phyloP scores from a whole-genome alignment of 1,140 invertebrate genomes.

The Pectinophora gossypiella region DNA sequence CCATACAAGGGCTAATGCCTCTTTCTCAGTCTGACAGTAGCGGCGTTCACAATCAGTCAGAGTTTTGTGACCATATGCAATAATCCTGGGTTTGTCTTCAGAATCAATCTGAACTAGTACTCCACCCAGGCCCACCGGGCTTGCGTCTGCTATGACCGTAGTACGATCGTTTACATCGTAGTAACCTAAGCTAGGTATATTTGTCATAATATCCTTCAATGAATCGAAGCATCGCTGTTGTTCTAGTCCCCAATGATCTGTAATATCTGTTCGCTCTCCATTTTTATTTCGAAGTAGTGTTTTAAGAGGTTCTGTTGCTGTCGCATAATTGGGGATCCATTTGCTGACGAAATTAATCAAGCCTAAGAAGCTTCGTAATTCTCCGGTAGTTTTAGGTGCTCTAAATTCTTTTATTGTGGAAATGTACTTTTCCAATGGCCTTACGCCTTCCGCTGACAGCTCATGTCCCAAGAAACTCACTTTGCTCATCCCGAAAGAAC shows the following conservation, averaged over 20 bases:
- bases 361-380: conserved; percentile 18
- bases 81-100: conserved; percentile 6
- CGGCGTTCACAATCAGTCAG: conserved; percentile 17
- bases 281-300: neutral
- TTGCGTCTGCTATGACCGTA: conserved; percentile 53
- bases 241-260: neutral
- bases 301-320: neutral
- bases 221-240: neutral
- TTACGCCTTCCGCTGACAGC: conserved; percentile 7
- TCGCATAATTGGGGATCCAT: conserved; percentile 18
- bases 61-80: conserved; percentile 15
- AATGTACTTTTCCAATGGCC: conserved; percentile 16
- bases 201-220: conserved; percentile 1
- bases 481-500: neutral
- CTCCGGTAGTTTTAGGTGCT: conserved; percentile 8
- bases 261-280: neutral
- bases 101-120: conserved; percentile 25
- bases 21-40: conserved; percentile 29
- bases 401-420: neutral
- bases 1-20: conserved; percentile 17
- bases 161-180: conserved; percentile 9
- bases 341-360: conserved; percentile 15
- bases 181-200: conserved; percentile 21
- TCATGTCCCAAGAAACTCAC: conserved; percentile 15
- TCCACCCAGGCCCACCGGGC: conserved; percentile 47